These are phyloP conservation scores for Prenolepis imparis DNA, from an alignment of 2,888 invertebrate genomes.

Conservation along the genomic window DNA sequence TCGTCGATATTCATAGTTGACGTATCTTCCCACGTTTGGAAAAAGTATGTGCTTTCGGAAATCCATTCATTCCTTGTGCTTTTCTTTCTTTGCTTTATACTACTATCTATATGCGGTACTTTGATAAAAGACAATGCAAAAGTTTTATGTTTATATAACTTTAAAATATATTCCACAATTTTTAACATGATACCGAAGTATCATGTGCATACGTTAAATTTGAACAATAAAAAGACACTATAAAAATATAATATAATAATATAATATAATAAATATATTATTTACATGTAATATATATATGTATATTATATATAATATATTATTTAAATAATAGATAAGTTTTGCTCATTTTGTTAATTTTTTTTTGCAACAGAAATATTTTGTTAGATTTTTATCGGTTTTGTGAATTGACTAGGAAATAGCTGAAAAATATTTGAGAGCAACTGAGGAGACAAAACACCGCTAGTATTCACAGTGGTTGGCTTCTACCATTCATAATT, in stretches of 20 bases:
- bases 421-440: slow-evolving; percentile 45
- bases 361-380: slow-evolving; percentile 49
- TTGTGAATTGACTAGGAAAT: slow-evolving; percentile 23
- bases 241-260: background rate
- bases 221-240: background rate
- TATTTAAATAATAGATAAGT: slow-evolving; percentile 18
- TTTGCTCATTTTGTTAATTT: slow-evolving; percentile 51
- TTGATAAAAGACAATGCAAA: background rate
- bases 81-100: background rate
- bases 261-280: background rate
- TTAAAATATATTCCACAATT: background rate
- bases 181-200: background rate
- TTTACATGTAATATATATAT: background rate
- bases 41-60: slow-evolving; percentile 50
- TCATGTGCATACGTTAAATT: background rate
- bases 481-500: slow-evolving; percentile 54
- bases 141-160: background rate
- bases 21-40: slow-evolving; percentile 58
- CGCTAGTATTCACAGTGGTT: slow-evolving; percentile 31
- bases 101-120: background rate
- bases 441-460: slow-evolving; percentile 44
- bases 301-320: background rate
- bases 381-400: slow-evolving; percentile 24
- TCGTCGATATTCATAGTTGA: slow-evolving; percentile 74
- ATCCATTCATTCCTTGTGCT: slow-evolving; percentile 45